Evolutionary conservation across 2,888 invertebrate species (phyloP).

Genomic region (Pilophorus perplexus): DNA sequence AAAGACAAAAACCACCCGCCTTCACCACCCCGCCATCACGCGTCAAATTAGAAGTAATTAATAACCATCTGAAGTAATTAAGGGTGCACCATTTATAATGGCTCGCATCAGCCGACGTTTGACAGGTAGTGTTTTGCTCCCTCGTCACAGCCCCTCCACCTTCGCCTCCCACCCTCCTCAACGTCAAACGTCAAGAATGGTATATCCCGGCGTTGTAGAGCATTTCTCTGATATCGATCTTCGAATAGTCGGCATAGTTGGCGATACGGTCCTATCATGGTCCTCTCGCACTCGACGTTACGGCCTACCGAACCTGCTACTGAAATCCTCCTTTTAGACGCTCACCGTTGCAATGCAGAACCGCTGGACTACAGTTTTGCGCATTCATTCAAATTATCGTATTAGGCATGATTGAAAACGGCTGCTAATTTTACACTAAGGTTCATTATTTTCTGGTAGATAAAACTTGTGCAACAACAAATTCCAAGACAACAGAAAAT

Average conservation of each 20-base stretch:
- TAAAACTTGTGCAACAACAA: no score
- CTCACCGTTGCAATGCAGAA: no score
- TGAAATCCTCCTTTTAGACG: no score
- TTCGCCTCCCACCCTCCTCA: not conserved
- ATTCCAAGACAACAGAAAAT: no score
- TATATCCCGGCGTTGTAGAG: not conserved
- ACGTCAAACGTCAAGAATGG: not conserved
- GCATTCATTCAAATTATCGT: no score
- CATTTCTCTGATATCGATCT: conserved; percentile 7
- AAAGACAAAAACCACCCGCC: not conserved
- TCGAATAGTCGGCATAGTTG: conserved; percentile 1
- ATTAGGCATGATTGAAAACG: no score
- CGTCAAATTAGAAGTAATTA: conserved; percentile 36
- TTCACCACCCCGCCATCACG: not conserved
- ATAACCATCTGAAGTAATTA: conserved; percentile 40
- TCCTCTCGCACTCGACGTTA: not conserved
- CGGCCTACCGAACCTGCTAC: not conserved
- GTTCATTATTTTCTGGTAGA: no score
- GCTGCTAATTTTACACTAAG: no score
- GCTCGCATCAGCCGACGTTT: conserved; percentile 20
- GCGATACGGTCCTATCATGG: not conserved
- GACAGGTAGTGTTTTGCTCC: conserved; percentile 21
- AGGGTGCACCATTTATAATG: conserved; percentile 36
- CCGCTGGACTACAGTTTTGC: no score
- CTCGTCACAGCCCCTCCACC: not conserved